A percentile compares a stretch with the other conserved stretches of the same genome.
Evolutionary conservation across 37 sponge, comb jelly and placozoan genomes (phyloP).

Genomic region (Oscarella lobularis): DNA sequence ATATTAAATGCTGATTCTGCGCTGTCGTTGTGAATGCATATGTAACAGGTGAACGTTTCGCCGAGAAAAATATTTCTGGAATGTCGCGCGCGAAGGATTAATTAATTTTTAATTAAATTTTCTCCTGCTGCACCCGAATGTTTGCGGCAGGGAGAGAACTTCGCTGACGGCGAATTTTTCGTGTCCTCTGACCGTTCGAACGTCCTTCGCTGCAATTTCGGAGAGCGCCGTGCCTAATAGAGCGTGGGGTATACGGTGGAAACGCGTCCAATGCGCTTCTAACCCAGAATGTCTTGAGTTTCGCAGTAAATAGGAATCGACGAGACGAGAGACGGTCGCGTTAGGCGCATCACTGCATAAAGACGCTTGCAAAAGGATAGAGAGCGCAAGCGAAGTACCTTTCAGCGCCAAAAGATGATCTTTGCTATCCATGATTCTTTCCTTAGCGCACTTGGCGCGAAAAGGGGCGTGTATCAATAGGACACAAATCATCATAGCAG

Average conservation of each 20-base stretch:
- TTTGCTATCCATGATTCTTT: background rate
- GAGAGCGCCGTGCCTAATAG: background rate
- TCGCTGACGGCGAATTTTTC: background rate
- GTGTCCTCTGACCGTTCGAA: background rate
- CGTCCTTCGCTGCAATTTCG: background rate
- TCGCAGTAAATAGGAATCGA: background rate
- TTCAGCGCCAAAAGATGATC: background rate
- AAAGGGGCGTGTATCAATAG: too few species aligned
- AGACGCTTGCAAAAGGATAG: too few species aligned
- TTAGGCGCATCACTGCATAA: conserved; percentile 1
- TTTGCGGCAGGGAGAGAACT: conserved; percentile 8
- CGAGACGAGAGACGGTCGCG: background rate
- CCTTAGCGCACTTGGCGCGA: too few species aligned
- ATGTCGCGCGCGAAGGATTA: too few species aligned
- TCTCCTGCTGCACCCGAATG: conserved; percentile 3
- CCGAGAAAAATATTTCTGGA: conserved; percentile 4
- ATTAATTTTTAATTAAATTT: too few species aligned
- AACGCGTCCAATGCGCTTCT: too few species aligned
- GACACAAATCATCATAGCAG: too few species aligned
- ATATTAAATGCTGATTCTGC: background rate
- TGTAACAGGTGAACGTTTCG: conserved; percentile 6
- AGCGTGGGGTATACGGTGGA: too few species aligned
- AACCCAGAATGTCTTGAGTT: background rate
- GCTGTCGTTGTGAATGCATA: conserved; percentile 3
- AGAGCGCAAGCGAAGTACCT: background rate